Base-by-base conservation (phyloP, 2,888 invertebrate species). In the Tipula helvola region DNA sequence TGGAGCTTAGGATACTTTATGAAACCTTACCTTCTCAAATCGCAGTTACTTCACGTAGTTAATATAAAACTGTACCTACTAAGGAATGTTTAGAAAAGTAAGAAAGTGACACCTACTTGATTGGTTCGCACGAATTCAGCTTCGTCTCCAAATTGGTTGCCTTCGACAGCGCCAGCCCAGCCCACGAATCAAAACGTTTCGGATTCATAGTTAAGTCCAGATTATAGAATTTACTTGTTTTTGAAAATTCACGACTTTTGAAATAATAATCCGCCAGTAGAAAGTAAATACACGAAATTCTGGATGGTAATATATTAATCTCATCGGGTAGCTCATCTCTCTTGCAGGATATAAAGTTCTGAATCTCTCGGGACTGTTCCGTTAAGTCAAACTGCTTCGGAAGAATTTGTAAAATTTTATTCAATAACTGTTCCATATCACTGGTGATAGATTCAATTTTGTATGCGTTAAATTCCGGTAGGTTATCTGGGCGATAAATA, bases 241-340 rank as follows among this genome's bases (percentile, higher is more conserved):
- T 93, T 41, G 92, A 91, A 88, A 93, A 94, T 88, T 97, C 97
- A 89, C 95, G 95, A 90, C 95, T 96, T 91, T 98, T 98, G 90
- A 98, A 97, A 91, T 97, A 96, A 91, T 95, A 97, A 92, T 99
- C 98, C 0, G 96, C 98, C 36, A 99, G 92, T n/a, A 98, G 92
- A 90, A 97, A 98, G 90, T 96, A 98, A 87, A 97, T 94, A 86
- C 96, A 95, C 52, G 94, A 93, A 89, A 95, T 93, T 90, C 94
- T 93, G 88, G 92, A 93, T 0, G 94, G 94, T 85, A 95, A 89
- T 5, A 92, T 89, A 87, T 92, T 91, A 52, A 92, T 92, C n/a
- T 93, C 91, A 2, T 89, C 89, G 0, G 95, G 95, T 87, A 94
- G 90, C 86, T 92, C 92, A 2, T 93, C 92, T 84, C 91, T 92